Conservation (phyloP, 2,113 vertebrate species). For the Cottus gobio region DNA sequence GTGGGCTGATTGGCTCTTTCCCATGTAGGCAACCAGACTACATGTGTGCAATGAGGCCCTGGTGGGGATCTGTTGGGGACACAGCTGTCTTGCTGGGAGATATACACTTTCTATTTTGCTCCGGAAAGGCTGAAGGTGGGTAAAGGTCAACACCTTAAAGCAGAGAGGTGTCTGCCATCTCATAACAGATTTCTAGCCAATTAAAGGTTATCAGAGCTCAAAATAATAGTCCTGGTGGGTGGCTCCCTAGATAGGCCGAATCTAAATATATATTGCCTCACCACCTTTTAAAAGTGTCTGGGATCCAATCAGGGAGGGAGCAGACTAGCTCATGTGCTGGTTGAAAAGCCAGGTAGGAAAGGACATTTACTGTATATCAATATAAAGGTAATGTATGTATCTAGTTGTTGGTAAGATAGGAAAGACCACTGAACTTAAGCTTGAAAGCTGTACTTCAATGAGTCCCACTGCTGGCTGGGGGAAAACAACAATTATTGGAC, state of each 20-base stretch:
- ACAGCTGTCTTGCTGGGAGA: slow-evolving; percentile 43
- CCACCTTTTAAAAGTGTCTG: slow-evolving; percentile 34
- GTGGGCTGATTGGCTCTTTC: background rate
- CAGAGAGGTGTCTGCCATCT: slow-evolving; percentile 29
- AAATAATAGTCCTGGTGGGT: slow-evolving; percentile 62
- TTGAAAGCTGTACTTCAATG: slow-evolving; percentile 32
- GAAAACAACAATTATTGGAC: background rate
- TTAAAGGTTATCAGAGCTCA: slow-evolving; percentile 79
- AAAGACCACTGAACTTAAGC: slow-evolving; percentile 11
- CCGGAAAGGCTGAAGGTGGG: slow-evolving; percentile 43
- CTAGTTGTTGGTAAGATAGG: background rate
- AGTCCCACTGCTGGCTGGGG: slow-evolving; percentile 16
- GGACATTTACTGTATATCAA: slow-evolving; percentile 21
- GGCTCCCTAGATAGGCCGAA: slow-evolving; percentile 45
- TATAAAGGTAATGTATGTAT: background rate
- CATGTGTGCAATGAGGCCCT: slow-evolving; percentile 7
- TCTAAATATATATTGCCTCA: slow-evolving; percentile 66
- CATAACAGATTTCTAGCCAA: slow-evolving; percentile 66
- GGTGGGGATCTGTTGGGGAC: slow-evolving; percentile 25
- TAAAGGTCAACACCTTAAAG: slow-evolving; percentile 71
- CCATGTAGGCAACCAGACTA: background rate
- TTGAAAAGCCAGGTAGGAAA: slow-evolving; percentile 47
- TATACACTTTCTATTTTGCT: slow-evolving; percentile 37
- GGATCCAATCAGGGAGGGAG: slow-evolving; percentile 31
- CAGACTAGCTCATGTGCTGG: slow-evolving; percentile 8